phyloP scores from a whole-genome alignment of 2,888 invertebrate species.

The Acleris literana region DNA sequence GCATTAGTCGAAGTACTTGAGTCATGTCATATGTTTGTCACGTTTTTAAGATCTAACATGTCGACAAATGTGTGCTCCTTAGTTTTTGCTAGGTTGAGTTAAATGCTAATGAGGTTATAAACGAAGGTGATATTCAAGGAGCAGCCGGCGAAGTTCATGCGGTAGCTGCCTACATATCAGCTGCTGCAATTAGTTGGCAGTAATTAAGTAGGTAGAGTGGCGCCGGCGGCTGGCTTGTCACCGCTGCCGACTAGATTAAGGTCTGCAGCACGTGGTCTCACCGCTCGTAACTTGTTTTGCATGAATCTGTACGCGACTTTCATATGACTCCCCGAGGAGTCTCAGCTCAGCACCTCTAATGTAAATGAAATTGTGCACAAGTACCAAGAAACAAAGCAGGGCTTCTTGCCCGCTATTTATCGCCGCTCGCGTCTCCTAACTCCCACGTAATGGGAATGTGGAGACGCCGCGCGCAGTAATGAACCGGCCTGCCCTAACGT shows the following conservation, averaged over 20 bases:
- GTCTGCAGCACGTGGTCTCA: slow-evolving; percentile 67
- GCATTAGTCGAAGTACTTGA: too few species aligned
- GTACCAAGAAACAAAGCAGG: slow-evolving; percentile 81
- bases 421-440: slow-evolving; percentile 76
- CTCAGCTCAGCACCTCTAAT: slow-evolving; percentile 77
- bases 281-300: slow-evolving; percentile 76
- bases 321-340: slow-evolving; percentile 74
- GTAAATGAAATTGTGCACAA: slow-evolving; percentile 82
- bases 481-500: slow-evolving; percentile 76
- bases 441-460: slow-evolving; percentile 76
- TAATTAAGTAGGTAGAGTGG: slow-evolving; percentile 75
- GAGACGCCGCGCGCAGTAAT: slow-evolving; percentile 73
- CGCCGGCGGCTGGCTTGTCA: slow-evolving; percentile 55
- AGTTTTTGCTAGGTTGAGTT: slow-evolving; percentile 2
- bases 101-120: slow-evolving; percentile 43
- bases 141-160: slow-evolving; percentile 68
- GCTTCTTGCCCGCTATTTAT: slow-evolving; percentile 78
- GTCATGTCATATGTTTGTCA: too few species aligned
- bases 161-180: slow-evolving; percentile 69
- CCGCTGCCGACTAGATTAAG: slow-evolving; percentile 71
- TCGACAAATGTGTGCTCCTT: too few species aligned
- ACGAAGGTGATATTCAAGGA: slow-evolving; percentile 65
- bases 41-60: too few species aligned
- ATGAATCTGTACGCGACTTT: slow-evolving; percentile 78
- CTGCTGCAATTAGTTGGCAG: slow-evolving; percentile 72